Conservation (phyloP, 2,888 invertebrate genomes). For the Lithodes maja region DNA sequence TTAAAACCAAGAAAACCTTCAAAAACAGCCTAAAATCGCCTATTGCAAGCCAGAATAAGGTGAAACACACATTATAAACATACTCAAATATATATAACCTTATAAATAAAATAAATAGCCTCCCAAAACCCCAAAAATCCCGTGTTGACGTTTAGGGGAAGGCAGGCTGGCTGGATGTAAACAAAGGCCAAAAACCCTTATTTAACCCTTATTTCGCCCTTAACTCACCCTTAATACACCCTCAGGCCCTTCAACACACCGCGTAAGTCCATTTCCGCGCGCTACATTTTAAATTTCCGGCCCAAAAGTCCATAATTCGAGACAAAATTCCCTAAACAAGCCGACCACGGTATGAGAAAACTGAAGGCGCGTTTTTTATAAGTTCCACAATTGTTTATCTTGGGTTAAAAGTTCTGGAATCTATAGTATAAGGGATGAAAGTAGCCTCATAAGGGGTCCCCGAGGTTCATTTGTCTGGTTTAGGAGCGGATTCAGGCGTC, state of each 20-base stretch:
- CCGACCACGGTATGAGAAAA: conserved; percentile 58
- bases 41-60: too few relatives aligned
- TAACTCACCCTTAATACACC: conserved; percentile 53
- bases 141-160: conserved; percentile 44
- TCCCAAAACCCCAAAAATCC: too few relatives aligned
- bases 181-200: conserved; percentile 24
- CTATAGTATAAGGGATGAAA: too few relatives aligned
- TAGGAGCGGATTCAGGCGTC: conserved; percentile 9
- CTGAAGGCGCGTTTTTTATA: conserved; percentile 24
- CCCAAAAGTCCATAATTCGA: conserved; percentile 50
- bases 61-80: too few relatives aligned
- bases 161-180: conserved; percentile 41
- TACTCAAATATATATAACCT: too few relatives aligned
- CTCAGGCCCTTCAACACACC: conserved; percentile 34
- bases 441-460: too few relatives aligned
- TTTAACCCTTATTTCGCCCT: neutral
- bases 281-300: conserved; percentile 35
- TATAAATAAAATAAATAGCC: too few relatives aligned
- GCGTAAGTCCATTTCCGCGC: conserved; percentile 45
- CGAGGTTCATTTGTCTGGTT: too few relatives aligned
- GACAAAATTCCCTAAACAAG: conserved; percentile 52
- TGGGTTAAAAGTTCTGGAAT: too few relatives aligned
- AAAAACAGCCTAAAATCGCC: too few relatives aligned
- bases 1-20: too few relatives aligned
- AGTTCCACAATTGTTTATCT: too few relatives aligned